Conservation (phyloP, 23 tunicate genomes). For the Ascidia mentula region DNA sequence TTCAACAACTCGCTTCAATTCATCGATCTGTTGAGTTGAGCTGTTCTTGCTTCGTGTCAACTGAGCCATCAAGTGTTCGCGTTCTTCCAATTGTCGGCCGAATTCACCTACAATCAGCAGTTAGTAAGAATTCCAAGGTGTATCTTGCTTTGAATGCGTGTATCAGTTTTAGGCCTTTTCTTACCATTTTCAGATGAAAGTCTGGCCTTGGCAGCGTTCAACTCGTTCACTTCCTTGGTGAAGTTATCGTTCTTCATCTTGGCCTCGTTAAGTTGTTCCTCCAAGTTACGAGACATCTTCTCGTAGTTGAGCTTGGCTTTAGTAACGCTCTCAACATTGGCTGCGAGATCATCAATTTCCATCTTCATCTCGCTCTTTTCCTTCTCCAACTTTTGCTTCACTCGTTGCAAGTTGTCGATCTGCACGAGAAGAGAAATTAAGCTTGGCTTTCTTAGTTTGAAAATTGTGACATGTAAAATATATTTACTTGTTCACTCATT, state of each 20-base stretch:
- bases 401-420: slow-evolving; percentile 98
- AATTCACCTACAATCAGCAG: slow-evolving; percentile 21
- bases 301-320: slow-evolving; percentile 88
- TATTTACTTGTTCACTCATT: slow-evolving; percentile 82
- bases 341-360: slow-evolving; percentile 94
- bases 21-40: slow-evolving; percentile 80
- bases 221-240: slow-evolving; percentile 71
- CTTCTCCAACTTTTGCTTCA: slow-evolving; percentile 96
- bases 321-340: slow-evolving; percentile 75
- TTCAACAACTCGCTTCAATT: slow-evolving; percentile 77
- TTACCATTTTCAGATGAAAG: slow-evolving; percentile 41
- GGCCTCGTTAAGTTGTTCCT: slow-evolving; percentile 72
- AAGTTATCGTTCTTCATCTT: slow-evolving; percentile 82
- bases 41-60: slow-evolving; percentile 58
- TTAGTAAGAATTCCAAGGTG: neutral
- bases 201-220: slow-evolving; percentile 36
- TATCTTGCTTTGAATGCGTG: neutral
- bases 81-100: slow-evolving; percentile 73
- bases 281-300: slow-evolving; percentile 81
- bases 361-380: slow-evolving; percentile 98
- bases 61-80: slow-evolving; percentile 91
- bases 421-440: no score
- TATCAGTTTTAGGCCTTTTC: slow-evolving; percentile 35
- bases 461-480: neutral
- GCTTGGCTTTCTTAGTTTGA: neutral